These are phyloP conservation scores for Mesorhabditis spiculigera DNA, from an alignment of 2,888 invertebrate species.

Conservation along the genomic window DNA sequence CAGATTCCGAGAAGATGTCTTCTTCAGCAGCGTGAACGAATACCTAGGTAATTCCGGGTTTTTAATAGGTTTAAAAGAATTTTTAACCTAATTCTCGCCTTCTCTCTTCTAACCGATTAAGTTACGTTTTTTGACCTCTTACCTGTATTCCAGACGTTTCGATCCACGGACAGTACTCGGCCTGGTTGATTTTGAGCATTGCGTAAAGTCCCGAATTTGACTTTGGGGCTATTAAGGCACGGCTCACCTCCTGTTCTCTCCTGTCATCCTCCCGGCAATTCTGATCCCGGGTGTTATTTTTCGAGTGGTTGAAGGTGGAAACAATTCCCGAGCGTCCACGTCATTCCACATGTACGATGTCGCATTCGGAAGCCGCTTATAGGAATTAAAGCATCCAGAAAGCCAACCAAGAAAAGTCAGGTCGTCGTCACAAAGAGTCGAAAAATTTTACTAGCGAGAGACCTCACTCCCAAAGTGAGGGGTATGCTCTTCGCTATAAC, in stretches of 20 bases:
- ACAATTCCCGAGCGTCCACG: conserved; percentile 36
- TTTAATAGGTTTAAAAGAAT: no score
- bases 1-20: conserved; percentile 37
- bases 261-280: conserved; percentile 21
- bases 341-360: conserved; percentile 35
- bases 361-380: conserved; percentile 16
- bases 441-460: background rate
- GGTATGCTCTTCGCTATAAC: conserved; percentile 37
- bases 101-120: no score
- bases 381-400: background rate
- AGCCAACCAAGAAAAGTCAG: background rate
- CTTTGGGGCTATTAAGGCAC: background rate
- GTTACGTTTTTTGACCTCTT: background rate
- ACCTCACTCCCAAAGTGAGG: conserved; percentile 23
- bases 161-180: conserved; percentile 39
- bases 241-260: conserved; percentile 26
- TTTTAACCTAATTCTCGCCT: no score
- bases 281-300: conserved; percentile 16
- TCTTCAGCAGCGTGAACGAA: conserved; percentile 34
- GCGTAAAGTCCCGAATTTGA: conserved; percentile 24
- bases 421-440: background rate
- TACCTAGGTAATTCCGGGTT: conserved; percentile 16
- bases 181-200: conserved; percentile 26
- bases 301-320: conserved; percentile 39
- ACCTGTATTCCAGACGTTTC: conserved; percentile 29